Base-by-base conservation (phyloP, 2,113 vertebrate genomes). In the Centropristis striata region DNA sequence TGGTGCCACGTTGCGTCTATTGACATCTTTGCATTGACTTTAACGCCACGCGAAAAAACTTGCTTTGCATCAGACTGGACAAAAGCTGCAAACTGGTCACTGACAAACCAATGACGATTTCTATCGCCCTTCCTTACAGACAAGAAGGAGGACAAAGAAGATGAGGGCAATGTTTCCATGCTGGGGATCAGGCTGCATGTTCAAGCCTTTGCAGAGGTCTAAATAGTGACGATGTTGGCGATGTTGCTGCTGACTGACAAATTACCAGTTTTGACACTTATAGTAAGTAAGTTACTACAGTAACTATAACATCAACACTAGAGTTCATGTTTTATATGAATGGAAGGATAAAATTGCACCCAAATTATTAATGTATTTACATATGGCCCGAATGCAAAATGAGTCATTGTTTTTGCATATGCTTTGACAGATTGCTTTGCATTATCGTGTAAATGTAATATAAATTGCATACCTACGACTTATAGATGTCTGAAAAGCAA, bases 21-120 rank as follows among this genome's bases (percentile, higher is more conserved):
- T n/a, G n/a, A n/a, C n/a, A n/a, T n/a, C n/a, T n/a, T n/a, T n/a
- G n/a, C n/a, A n/a, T n/a, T n/a, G n/a, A n/a, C n/a, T n/a, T n/a
- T n/a, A n/a, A n/a, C n/a, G n/a, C n/a, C n/a, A n/a, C n/a, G n/a
- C n/a, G 15, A 49, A 61, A 11, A 18, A n/a, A 13, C 5, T 28
- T 37, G 44, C 32, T 69, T 32, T 71, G 36, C 44, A 16, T 54
- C 4, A 44, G 25, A 57, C 6, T 64, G 47, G 71, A 32, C 58
- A 41, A 53, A 50, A 60, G 4, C 36, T 74, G 59, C 20, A 42
- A 57, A 42, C 8, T 16, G 42, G 41, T 63, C 65, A 69, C 25
- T 39, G 54, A 21, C 10, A 1, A 46, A 20, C 32, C 23, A 37
- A n/a, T 1, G 27, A 46, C 9, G 5, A 37, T 41, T 27, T 12